These are phyloP conservation scores for Notolabrus celidotus DNA, from an alignment of 2,797 vertebrate genomes.

Conservation along the genomic window DNA sequence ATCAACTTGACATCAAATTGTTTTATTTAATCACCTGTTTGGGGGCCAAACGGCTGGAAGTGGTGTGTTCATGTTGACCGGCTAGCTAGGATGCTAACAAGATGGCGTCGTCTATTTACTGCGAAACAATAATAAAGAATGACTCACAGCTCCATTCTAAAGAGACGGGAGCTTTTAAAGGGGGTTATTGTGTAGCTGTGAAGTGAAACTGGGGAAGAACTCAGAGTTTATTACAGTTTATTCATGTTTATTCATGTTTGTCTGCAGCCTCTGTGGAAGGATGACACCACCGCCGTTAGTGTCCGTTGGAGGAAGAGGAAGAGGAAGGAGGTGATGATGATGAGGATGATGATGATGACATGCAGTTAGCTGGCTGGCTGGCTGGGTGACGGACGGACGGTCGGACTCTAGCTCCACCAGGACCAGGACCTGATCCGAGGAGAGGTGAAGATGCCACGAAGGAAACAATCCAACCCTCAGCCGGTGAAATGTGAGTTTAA, in stretches of 20 bases:
- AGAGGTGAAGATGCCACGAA: slow-evolving; percentile 87
- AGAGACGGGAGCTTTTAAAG: background rate
- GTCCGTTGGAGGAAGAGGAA: slow-evolving; percentile 83
- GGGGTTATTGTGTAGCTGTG: too few relatives aligned
- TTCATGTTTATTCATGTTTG: background rate
- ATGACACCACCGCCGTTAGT: slow-evolving; percentile 50
- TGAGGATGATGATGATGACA: slow-evolving; percentile 69
- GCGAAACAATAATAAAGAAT: slow-evolving; percentile 55
- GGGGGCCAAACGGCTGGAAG: background rate
- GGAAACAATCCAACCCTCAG: slow-evolving; percentile 93
- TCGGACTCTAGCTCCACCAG: slow-evolving; percentile 14
- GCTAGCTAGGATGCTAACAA: slow-evolving; percentile 53
- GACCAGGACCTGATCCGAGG: too few relatives aligned
- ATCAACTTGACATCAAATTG: accelerated
- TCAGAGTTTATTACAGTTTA: too few relatives aligned
- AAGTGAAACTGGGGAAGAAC: too few relatives aligned
- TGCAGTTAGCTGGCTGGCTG: slow-evolving; percentile 61
- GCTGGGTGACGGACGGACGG: slow-evolving; percentile 46
- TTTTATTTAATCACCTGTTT: background rate
- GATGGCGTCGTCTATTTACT: slow-evolving; percentile 59
- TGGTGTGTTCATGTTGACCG: slow-evolving; percentile 17
- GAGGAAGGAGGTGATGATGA: slow-evolving; percentile 70
- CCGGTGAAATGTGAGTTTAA: slow-evolving; percentile 90
- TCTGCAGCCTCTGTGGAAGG: background rate
- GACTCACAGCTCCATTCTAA: background rate